phyloP scores from a whole-genome alignment of 2,113 vertebrate genomes.

The Gadus macrocephalus region DNA sequence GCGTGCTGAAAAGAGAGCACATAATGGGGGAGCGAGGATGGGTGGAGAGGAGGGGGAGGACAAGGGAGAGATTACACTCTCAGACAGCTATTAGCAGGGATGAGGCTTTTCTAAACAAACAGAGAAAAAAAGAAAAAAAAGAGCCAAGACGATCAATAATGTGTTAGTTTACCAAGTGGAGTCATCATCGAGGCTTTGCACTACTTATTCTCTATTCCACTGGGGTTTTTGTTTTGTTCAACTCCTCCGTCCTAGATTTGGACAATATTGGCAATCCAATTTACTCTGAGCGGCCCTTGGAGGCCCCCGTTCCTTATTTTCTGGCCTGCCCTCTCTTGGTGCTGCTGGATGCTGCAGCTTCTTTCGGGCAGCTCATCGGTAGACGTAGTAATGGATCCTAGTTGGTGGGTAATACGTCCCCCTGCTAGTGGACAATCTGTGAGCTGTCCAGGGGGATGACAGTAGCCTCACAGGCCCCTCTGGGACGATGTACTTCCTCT shows the following conservation, averaged over 20 bases:
- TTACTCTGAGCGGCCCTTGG: constrained; percentile 51
- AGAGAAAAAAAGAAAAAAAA: constrained; percentile 43
- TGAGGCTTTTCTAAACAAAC: constrained; percentile 79
- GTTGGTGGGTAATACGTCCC: constrained; percentile 52
- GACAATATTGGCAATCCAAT: constrained; percentile 71
- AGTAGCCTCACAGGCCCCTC: constrained; percentile 37
- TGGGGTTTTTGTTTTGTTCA: constrained; percentile 54
- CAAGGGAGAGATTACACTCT: constrained; percentile 74
- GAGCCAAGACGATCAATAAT: constrained; percentile 69
- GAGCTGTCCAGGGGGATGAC: constrained; percentile 50
- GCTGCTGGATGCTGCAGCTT: constrained; percentile 19
- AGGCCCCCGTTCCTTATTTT: constrained; percentile 50
- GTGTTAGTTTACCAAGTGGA: constrained; percentile 69
- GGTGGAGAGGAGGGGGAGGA: constrained; percentile 61
- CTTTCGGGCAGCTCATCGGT: constrained; percentile 50
- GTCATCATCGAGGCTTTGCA: constrained; percentile 62
- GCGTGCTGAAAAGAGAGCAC: constrained; percentile 56
- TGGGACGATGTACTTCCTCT: constrained; percentile 43
- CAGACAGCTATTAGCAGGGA: constrained; percentile 76
- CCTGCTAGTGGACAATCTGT: constrained; percentile 47
- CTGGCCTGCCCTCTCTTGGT: constrained; percentile 40
- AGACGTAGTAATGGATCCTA: constrained; percentile 62
- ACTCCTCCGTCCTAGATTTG: constrained; percentile 55
- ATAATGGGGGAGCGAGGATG: constrained; percentile 61
- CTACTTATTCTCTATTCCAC: constrained; percentile 67